A percentile compares a stretch with the other conserved stretches of the same genome.
Evolutionary conservation across 2,888 invertebrate species (phyloP).

Genomic region (Pseudococcus longispinus): DNA sequence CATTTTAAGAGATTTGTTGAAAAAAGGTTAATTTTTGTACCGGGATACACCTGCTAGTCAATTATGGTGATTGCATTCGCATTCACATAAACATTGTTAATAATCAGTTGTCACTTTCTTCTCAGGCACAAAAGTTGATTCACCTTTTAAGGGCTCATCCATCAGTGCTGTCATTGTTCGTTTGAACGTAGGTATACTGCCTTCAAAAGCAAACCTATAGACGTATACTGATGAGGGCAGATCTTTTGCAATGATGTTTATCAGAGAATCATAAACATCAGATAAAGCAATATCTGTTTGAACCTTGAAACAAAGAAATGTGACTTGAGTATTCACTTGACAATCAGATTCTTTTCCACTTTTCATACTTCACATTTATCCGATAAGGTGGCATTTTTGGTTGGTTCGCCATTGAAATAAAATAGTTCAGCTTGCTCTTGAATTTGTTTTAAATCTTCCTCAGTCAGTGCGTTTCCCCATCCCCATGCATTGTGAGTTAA

Average conservation of each 20-base stretch:
- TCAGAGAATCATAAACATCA: not conserved
- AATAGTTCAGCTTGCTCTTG: not conserved
- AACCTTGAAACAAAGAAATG: not conserved
- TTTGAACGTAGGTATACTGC: not conserved
- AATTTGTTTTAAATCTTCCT: not conserved
- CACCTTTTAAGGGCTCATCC: not conserved
- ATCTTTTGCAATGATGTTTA: not conserved
- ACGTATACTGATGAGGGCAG: not conserved
- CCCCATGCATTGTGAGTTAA: not conserved
- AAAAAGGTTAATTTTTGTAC: too few species aligned
- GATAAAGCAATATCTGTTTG: not conserved
- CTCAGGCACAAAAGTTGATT: not conserved
- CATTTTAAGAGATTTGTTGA: too few species aligned
- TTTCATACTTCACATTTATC: not conserved
- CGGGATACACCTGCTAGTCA: too few species aligned
- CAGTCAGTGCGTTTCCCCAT: not conserved
- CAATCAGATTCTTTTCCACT: not conserved
- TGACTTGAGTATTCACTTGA: not conserved
- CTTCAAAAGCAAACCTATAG: not conserved
- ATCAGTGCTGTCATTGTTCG: not conserved
- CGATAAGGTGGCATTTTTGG: not conserved
- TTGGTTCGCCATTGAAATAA: not conserved
- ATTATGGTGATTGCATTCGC: too few species aligned
- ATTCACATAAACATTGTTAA: too few species aligned
- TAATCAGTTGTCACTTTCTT: too few species aligned